A percentile compares a stretch with the other conserved stretches of the same genome.
These are phyloP conservation scores for Sus scrofa DNA, from an alignment of 2,113 vertebrate species.

Conservation along the genomic window DNA sequence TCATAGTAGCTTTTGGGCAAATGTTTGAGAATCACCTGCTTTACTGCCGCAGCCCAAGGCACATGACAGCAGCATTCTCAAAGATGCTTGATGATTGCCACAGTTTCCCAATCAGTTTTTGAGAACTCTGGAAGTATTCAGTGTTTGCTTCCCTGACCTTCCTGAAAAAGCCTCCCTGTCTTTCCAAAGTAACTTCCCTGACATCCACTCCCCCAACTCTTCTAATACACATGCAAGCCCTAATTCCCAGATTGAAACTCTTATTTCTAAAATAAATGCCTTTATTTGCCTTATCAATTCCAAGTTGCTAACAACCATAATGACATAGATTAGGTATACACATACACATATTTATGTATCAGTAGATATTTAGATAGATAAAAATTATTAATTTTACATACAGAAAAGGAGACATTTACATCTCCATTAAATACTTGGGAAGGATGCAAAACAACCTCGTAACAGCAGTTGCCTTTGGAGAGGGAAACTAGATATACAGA, in stretches of 20 bases:
- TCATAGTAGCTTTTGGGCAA: background rate
- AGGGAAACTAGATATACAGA: background rate
- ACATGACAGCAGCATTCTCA: background rate
- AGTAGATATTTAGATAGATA: background rate
- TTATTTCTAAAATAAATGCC: conserved; percentile 19
- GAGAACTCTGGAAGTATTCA: background rate
- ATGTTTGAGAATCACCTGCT: background rate
- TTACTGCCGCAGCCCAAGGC: background rate
- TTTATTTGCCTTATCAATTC: conserved; percentile 23
- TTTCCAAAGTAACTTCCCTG: background rate
- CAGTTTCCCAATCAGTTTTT: background rate
- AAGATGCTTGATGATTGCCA: background rate
- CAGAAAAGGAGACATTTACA: background rate
- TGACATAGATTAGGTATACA: background rate
- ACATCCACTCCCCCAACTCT: background rate
- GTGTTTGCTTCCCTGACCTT: background rate
- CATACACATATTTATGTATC: background rate
- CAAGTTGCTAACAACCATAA: background rate
- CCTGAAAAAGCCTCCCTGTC: background rate
- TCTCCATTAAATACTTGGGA: background rate
- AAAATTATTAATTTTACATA: background rate
- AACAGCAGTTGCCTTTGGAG: background rate
- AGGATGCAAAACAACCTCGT: background rate
- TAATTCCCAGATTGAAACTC: conserved; percentile 19
- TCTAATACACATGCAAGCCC: background rate